phyloP scores from a whole-genome alignment of 2,113 vertebrate species.

The Xenus cinereus region DNA sequence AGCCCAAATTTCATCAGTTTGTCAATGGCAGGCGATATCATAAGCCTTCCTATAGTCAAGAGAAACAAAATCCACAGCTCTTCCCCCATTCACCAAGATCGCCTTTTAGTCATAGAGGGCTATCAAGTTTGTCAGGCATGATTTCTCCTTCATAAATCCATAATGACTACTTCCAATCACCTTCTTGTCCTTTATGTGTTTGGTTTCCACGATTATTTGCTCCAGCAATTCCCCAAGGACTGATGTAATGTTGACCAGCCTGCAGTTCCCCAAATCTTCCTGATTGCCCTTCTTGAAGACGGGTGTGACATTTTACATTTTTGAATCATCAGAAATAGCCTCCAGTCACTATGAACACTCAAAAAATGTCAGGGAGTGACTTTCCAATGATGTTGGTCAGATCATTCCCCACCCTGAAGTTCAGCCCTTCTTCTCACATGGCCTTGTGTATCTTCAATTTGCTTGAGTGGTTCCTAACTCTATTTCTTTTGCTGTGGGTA shows the following conservation, averaged over 20 bases:
- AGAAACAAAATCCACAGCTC: neutral
- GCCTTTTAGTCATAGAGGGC: neutral
- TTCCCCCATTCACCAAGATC: neutral
- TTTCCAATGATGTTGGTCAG: neutral
- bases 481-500: neutral
- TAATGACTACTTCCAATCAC: neutral
- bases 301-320: neutral
- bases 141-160: neutral
- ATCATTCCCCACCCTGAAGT: neutral
- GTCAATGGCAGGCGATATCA: fast-evolving
- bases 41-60: neutral
- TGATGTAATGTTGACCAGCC: fast-evolving
- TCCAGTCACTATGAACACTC: neutral
- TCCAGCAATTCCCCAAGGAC: neutral
- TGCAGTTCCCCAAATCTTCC: neutral
- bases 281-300: neutral
- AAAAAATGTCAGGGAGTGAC: neutral
- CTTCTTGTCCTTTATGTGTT: neutral
- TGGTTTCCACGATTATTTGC: neutral
- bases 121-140: neutral
- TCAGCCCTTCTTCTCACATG: neutral
- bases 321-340: neutral
- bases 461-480: neutral
- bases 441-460: neutral
- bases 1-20: neutral